Evolutionary conservation across 2,797 vertebrate species (phyloP), one percentile per base, ranked within the genome.

Genomic region (Poeciliopsis turneri): DNA sequence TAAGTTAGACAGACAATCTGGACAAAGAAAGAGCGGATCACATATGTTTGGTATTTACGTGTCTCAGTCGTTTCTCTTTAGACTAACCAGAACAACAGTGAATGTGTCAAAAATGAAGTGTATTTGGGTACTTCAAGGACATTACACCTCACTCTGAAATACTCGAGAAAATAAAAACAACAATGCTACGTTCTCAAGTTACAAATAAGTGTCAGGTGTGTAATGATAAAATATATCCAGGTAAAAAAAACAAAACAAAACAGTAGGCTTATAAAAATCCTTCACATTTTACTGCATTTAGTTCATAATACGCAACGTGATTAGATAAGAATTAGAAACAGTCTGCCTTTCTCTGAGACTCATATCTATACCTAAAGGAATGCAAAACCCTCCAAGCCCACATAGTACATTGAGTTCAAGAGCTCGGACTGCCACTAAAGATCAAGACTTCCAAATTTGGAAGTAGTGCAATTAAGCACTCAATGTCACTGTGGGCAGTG

Each of bases 401-500:
- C 82, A 85, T 82, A 84, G 87, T 86, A 88, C 85, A 90, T 41
- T 12, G 78, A 90, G 92, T 90, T 91, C 92, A 91, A 82, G 82
- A 87, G 85, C 82, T 90, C 84, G 87, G 87, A 89, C 89, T 87
- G 87, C 85, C 87, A 88, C 89, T 84, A 92, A 89, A 92, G 79
- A 86, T 89, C 74, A 87, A 80, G 83, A 83, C 84, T 86, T 89
- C 89, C 91, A 92, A 90, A 93, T 93, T 89, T 92, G 92, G 90
- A 88, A 77, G 88, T 86, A 80, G 88, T 55, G 76, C 88, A 94
- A 93, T 94, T 93, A 93, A 92, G 92, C 77, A 55, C 90, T 93
- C 89, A 91, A 90, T 91, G 92, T 94, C 92, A 93, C 89, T 59
- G 68, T 90, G 82, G 88, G 88, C 90, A 92, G 81, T 71, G 87